Evolutionary conservation across 2,888 invertebrate species (phyloP), one percentile per base, ranked within the genome.

Genomic region (Furcula furcula): DNA sequence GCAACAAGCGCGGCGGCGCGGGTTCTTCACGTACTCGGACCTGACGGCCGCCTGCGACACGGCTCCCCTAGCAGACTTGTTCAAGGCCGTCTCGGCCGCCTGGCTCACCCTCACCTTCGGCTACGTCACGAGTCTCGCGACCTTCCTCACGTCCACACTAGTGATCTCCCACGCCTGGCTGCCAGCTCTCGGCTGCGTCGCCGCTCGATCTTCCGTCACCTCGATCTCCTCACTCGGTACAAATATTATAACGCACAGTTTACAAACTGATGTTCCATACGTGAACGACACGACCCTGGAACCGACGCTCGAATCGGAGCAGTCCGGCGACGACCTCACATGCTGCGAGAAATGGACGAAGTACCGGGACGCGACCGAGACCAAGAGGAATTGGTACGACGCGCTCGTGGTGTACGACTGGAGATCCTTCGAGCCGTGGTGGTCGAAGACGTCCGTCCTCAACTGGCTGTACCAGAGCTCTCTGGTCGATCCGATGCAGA

Each of bases 1-100:
- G 50, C 91, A 91, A 57, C 93, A 96, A 83, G 94, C 93, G 7
- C 76, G 76, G 18, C 82, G 90, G 46, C 91, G 96, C 13, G 96
- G 96, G 1, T 95, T 94, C 93, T 93, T 94, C 65, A 95, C 96
- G 0, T 97, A 97, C 68, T 90, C 93, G 0, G 97, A 97, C 85
- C 81, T 97, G 33, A 81, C 90, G 90, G 42, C 58, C 91, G 63
- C 93, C 13, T 67, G 91, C 35, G 74, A 76, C 15, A 63, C 88
- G 34, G 89, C 90, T 38, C 56, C 90, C 41, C 57, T 91, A 47
- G 46, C 36, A 38, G 61, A 35, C 40, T 54, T 46, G 48, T 46
- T 34, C 35, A 54, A 44, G 30, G 46, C 54, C 9, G 50, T 55
- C 18, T 45, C 39, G 29, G 34, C 39, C 29, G 60, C 65, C 5